A percentile compares a stretch with the other conserved stretches of the same genome.
These are phyloP conservation scores for Philaenus spumarius DNA, from an alignment of 1,140 invertebrate genomes.

Conservation along the genomic window DNA sequence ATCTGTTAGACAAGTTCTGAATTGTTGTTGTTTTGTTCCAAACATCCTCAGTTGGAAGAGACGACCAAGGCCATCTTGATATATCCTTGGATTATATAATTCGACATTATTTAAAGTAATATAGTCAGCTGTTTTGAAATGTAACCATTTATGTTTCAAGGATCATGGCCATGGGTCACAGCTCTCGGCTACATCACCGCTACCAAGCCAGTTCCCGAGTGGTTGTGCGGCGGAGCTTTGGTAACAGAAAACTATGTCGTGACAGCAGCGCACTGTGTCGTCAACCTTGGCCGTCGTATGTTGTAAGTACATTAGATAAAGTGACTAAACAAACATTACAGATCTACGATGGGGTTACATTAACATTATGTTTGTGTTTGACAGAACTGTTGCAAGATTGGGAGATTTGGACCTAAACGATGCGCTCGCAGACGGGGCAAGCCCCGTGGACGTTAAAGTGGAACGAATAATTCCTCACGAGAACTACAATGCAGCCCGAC, in stretches of 20 bases:
- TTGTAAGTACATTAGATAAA: constrained; percentile 15
- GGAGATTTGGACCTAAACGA: constrained; percentile 40
- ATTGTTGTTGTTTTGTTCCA: too few species aligned
- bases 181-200: constrained; percentile 50
- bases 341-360: background rate
- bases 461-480: constrained; percentile 34
- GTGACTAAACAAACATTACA: background rate
- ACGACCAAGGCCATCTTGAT: too few species aligned
- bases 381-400: constrained; percentile 34
- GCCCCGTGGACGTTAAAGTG: constrained; percentile 37
- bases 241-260: constrained; percentile 55
- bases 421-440: constrained; percentile 32
- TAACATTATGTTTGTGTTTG: constrained; percentile 16
- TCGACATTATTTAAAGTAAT: background rate
- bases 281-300: constrained; percentile 9
- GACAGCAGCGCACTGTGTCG: constrained; percentile 44
- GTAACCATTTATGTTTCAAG: constrained; percentile 8
- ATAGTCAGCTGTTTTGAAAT: background rate
- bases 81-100: background rate
- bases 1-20: too few species aligned
- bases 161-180: constrained; percentile 30
- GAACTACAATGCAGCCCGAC: constrained; percentile 37
- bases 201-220: constrained; percentile 25
- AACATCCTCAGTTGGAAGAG: too few species aligned
- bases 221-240: constrained; percentile 62